A percentile compares a stretch with the other conserved stretches of the same genome.
Conservation (phyloP, 2,888 invertebrate species). For the Sarcophaga subvicina region DNA sequence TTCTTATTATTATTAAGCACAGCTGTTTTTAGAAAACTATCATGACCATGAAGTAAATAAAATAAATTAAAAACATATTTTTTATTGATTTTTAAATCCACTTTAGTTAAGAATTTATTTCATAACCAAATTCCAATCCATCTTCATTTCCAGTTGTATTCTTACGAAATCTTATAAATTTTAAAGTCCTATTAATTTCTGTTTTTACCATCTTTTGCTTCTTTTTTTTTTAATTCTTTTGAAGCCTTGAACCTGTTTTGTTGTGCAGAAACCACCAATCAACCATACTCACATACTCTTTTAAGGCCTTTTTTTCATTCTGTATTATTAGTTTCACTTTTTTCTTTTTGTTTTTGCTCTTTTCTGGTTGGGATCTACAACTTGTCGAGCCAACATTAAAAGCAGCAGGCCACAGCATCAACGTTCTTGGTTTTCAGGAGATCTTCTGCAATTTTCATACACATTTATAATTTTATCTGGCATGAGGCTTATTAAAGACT, state of each 20-base stretch:
- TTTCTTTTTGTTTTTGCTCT: conserved; percentile 22
- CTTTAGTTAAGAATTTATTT: too few species aligned
- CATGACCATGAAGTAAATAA: not conserved
- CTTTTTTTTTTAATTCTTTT: conserved; percentile 25
- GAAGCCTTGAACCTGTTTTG: conserved; percentile 68
- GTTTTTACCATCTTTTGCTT: conserved; percentile 41
- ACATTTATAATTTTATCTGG: conserved; percentile 47
- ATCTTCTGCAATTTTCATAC: conserved; percentile 58
- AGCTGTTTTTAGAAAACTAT: conserved; percentile 14
- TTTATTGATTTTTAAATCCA: too few species aligned
- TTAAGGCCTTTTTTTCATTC: conserved; percentile 16
- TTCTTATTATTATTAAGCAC: conserved; percentile 29
- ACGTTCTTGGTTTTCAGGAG: conserved; percentile 24
- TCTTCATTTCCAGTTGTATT: conserved; percentile 34
- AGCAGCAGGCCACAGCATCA: conserved; percentile 28
- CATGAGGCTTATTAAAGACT: conserved; percentile 50
- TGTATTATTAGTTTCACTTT: conserved; percentile 8
- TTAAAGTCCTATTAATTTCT: conserved; percentile 58
- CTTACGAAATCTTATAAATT: conserved; percentile 47
- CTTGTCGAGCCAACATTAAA: conserved; percentile 61
- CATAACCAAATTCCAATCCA: conserved; percentile 5
- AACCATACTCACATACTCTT: not conserved
- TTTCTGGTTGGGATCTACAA: conserved; percentile 22
- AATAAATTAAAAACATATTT: not conserved
- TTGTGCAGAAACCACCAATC: conserved; percentile 42